Evolutionary conservation across 92 coral and sea anemone genomes (phyloP).

Genomic region (Phenganax subtilis): DNA sequence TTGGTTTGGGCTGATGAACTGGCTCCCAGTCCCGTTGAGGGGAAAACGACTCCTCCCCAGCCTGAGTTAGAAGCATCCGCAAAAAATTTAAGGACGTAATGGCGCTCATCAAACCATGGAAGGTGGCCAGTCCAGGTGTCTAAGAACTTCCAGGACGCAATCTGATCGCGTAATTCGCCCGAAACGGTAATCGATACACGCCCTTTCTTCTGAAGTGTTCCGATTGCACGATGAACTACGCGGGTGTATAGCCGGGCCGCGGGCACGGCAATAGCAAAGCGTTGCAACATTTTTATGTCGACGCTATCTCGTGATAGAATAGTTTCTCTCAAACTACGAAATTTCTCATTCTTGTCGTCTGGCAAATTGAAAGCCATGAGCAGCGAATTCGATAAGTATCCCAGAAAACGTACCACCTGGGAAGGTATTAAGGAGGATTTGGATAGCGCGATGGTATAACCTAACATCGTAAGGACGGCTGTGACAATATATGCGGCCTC

Average conservation of each 20-base stretch:
- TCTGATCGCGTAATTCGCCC: constrained; percentile 42
- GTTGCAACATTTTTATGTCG: constrained; percentile 40
- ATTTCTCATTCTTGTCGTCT: constrained; percentile 54
- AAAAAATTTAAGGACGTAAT: constrained; percentile 41
- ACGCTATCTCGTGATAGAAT: constrained; percentile 36
- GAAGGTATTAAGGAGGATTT: constrained; percentile 51
- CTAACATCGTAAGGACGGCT: constrained; percentile 50
- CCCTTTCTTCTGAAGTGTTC: constrained; percentile 23
- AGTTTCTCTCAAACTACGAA: constrained; percentile 44
- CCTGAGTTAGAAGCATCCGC: constrained; percentile 65
- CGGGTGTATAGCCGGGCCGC: constrained; percentile 50
- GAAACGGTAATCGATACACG: constrained; percentile 18
- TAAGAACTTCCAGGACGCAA: constrained; percentile 51
- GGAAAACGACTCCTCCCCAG: constrained; percentile 54
- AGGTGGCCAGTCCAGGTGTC: constrained; percentile 55
- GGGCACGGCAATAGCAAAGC: constrained; percentile 53
- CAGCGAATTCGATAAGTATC: constrained; percentile 50
- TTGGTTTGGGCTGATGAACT: constrained; percentile 41
- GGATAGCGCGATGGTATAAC: constrained; percentile 55
- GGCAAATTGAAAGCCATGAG: constrained; percentile 54
- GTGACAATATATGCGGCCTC: constrained; percentile 54
- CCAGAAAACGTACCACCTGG: constrained; percentile 53
- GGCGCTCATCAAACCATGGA: constrained; percentile 60
- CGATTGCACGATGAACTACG: constrained; percentile 43
- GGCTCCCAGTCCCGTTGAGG: constrained; percentile 45